These are phyloP conservation scores for Cyaniris semiargus DNA, from an alignment of 2,888 invertebrate species.

Conservation along the genomic window DNA sequence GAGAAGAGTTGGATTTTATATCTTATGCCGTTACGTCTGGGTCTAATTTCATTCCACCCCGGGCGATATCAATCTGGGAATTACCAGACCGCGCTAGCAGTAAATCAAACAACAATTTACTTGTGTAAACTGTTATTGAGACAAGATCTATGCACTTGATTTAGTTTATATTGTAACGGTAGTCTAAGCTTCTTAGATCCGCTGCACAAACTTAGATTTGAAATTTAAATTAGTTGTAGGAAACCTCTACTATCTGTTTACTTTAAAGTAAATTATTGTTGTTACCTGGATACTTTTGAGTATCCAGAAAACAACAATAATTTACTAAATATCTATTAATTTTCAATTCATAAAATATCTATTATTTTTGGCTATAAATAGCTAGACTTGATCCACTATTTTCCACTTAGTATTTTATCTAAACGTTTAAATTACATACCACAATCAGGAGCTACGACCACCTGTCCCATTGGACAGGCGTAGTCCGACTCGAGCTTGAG, in stretches of 20 bases:
- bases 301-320: not conserved
- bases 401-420: too few species aligned
- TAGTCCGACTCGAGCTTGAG: constrained; percentile 93
- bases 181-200: constrained; percentile 11
- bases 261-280: not conserved
- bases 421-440: constrained; percentile 77
- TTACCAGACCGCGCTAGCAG: constrained; percentile 24
- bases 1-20: not conserved
- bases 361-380: too few species aligned
- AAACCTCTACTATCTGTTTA: not conserved
- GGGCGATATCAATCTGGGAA: constrained; percentile 17
- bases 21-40: constrained; percentile 2
- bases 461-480: constrained; percentile 95
- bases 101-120: constrained; percentile 32
- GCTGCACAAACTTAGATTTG: not conserved
- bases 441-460: constrained; percentile 95
- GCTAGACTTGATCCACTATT: too few species aligned
- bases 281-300: not conserved
- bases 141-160: constrained; percentile 27
- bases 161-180: constrained; percentile 6
- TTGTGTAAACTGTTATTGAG: constrained; percentile 29
- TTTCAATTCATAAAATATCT: too few species aligned
- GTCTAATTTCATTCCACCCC: not conserved
- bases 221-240: constrained; percentile 12
- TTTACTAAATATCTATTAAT: too few species aligned